These are phyloP conservation scores for Hapalemur alaotrensis DNA, from an alignment of 2,797 vertebrate species.

Conservation along the genomic window DNA sequence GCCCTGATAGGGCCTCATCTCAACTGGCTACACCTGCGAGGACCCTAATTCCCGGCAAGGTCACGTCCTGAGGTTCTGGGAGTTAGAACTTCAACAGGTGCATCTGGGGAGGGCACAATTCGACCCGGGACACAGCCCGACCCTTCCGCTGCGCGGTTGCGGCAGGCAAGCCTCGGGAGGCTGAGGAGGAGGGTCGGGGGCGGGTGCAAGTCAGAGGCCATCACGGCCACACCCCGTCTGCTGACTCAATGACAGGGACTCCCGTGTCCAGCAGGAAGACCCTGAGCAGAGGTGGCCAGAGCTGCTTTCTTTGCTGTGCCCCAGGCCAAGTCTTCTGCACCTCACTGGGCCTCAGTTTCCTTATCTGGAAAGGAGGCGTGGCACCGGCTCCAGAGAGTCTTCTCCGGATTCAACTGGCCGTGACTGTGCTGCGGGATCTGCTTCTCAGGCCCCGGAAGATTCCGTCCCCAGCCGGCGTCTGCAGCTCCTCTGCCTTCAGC, in stretches of 20 bases:
- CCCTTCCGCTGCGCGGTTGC: rapidly evolving
- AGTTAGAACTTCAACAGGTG: rapidly evolving
- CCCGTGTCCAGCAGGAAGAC: not conserved
- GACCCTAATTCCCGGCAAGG: not conserved
- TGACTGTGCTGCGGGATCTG: not conserved
- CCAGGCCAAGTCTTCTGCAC: rapidly evolving
- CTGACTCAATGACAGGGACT: rapidly evolving
- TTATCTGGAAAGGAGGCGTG: rapidly evolving
- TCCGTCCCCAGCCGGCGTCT: rapidly evolving
- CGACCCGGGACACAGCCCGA: rapidly evolving
- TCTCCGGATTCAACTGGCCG: rapidly evolving
- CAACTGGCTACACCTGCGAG: rapidly evolving
- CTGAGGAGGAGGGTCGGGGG: rapidly evolving
- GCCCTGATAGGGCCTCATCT: not conserved
- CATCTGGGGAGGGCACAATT: rapidly evolving
- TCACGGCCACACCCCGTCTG: too few relatives aligned
- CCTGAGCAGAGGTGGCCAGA: too few relatives aligned
- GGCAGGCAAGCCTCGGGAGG: rapidly evolving
- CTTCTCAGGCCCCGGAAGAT: rapidly evolving
- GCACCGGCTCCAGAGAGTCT: rapidly evolving
- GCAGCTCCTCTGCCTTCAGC: not conserved
- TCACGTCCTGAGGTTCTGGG: not conserved
- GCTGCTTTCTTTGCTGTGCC: rapidly evolving
- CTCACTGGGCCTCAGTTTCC: rapidly evolving
- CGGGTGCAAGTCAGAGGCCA: rapidly evolving